phyloP scores from a whole-genome alignment of 1,140 invertebrate species.

The Micrasema longulum region DNA sequence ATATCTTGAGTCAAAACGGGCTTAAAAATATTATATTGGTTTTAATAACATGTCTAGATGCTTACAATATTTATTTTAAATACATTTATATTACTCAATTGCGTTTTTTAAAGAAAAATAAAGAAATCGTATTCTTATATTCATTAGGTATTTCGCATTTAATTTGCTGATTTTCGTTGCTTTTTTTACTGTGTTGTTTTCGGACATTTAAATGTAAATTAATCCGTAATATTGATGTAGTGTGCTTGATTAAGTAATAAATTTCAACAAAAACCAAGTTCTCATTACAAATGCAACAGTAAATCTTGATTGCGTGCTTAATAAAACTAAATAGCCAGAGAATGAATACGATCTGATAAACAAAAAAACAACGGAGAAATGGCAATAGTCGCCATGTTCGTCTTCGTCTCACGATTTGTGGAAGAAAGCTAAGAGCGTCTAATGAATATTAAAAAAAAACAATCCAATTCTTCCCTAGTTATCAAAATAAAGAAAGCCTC shows the following conservation, averaged over 20 bases:
- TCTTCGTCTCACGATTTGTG: conserved; percentile 48
- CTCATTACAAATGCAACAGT: conserved; percentile 43
- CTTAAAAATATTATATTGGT: no score
- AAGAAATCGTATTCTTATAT: no score
- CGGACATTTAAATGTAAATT: no score
- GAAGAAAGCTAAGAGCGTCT: conserved; percentile 45
- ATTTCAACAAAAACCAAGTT: conserved; percentile 30
- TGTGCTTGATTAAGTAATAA: conserved; percentile 34
- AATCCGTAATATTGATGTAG: no score
- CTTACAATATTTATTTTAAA: no score
- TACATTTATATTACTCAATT: no score
- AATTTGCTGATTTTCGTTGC: no score
- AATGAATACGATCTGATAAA: conserved; percentile 38
- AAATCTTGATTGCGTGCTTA: conserved; percentile 49
- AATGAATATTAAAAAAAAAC: conserved; percentile 56
- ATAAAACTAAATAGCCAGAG: conserved; percentile 37
- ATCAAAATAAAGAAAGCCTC: conserved; percentile 69
- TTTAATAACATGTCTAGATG: no score
- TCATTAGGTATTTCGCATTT: no score
- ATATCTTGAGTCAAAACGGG: no score
- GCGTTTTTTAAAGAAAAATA: no score
- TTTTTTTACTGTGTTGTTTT: no score
- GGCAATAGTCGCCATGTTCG: conserved; percentile 41
- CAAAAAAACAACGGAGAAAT: conserved; percentile 39
- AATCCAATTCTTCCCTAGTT: conserved; percentile 57